Percentiles rank a stretch among this genome's conserved stretches.
Conservation (phyloP, 1,140 invertebrate species). For the Cataglyphis hispanica region DNA sequence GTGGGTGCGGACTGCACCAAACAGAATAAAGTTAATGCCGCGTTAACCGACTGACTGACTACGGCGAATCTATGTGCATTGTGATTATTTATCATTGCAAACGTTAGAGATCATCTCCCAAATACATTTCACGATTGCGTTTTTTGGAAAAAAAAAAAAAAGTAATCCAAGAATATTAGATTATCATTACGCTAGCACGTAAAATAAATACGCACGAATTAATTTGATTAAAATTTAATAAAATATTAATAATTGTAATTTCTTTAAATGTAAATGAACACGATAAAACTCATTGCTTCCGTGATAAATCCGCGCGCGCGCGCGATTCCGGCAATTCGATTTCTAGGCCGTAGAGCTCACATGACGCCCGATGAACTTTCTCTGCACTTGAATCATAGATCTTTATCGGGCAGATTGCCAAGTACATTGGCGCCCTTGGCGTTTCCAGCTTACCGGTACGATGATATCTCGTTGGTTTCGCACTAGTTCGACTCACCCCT, state of each 20-base stretch:
- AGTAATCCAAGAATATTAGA: background rate
- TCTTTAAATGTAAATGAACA: background rate
- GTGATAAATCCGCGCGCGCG: slow-evolving; percentile 12
- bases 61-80: slow-evolving; percentile 13
- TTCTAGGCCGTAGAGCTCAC: slow-evolving; percentile 33
- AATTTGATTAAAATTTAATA: background rate
- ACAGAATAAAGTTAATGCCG: slow-evolving; percentile 53
- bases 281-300: background rate
- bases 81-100: slow-evolving; percentile 25
- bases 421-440: slow-evolving; percentile 47
- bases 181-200: background rate
- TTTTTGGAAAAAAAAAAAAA: background rate
- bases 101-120: background rate
- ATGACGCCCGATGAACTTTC: slow-evolving; percentile 57
- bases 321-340: slow-evolving; percentile 40
- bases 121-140: background rate
- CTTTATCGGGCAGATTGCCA: slow-evolving; percentile 59
- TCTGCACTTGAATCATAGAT: slow-evolving; percentile 56
- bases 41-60: slow-evolving; percentile 48
- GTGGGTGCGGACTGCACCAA: slow-evolving; percentile 24
- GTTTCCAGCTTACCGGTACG: slow-evolving; percentile 42
- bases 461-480: background rate
- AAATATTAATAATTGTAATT: background rate
- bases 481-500: slow-evolving; percentile 43
- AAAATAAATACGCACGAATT: background rate